Conservation (phyloP, 2,888 invertebrate species). For the Rugalucina vietnamica region DNA sequence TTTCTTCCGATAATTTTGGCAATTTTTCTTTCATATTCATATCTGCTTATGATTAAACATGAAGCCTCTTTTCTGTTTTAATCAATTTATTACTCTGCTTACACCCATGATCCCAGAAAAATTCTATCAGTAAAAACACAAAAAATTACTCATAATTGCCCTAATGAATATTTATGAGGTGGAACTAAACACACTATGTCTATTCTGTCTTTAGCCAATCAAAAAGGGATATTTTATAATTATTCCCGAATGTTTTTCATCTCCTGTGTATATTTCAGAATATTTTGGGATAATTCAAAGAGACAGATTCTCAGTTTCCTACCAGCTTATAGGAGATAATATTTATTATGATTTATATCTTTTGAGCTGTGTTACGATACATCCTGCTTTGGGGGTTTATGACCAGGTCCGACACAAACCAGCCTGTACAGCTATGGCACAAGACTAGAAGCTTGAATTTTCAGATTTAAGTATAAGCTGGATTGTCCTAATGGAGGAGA, state of each 20-base stretch:
- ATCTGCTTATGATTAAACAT: background rate
- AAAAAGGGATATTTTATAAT: slow-evolving; percentile 54
- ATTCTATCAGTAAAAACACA: background rate
- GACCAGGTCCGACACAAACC: too few relatives aligned
- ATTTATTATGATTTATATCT: slow-evolving; percentile 65
- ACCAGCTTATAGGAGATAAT: slow-evolving; percentile 50
- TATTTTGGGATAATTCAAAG: slow-evolving; percentile 49
- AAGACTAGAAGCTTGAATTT: too few relatives aligned
- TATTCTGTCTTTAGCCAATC: slow-evolving; percentile 32
- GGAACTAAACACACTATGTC: slow-evolving; percentile 5
- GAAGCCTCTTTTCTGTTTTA: background rate
- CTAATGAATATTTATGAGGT: slow-evolving; percentile 14
- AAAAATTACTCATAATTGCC: background rate
- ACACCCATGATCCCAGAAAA: background rate
- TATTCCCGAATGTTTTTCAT: slow-evolving; percentile 50
- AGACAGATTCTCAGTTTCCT: slow-evolving; percentile 51
- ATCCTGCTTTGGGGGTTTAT: too few relatives aligned
- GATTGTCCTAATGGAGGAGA: too few relatives aligned
- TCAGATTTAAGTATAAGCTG: too few relatives aligned
- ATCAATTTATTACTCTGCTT: background rate
- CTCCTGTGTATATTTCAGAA: slow-evolving; percentile 31
- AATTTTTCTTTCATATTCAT: slow-evolving; percentile 10
- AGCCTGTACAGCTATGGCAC: too few relatives aligned
- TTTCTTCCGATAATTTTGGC: background rate
- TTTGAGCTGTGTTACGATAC: too few relatives aligned